phyloP scores from a whole-genome alignment of 1,140 invertebrate genomes.

The Orchestia grillus region DNA sequence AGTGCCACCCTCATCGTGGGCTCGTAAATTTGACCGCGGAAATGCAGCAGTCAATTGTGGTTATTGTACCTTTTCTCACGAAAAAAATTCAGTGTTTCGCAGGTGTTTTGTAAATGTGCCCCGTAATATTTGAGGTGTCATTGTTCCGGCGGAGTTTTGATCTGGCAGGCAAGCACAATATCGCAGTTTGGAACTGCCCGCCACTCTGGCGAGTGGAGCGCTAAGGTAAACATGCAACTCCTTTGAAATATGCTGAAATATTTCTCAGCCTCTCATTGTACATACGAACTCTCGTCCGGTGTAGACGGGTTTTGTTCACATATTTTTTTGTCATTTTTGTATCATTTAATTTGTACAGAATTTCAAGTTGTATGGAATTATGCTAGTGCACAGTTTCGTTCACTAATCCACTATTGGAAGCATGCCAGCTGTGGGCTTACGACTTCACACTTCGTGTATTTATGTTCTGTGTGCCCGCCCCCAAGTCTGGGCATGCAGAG shows the following conservation, averaged over 20 bases:
- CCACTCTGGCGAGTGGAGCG: no score
- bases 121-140: background rate
- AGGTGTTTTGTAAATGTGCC: background rate
- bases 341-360: constrained; percentile 10
- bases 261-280: background rate
- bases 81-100: background rate
- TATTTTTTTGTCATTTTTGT: background rate
- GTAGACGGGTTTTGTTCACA: background rate
- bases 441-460: background rate
- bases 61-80: background rate
- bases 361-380: background rate
- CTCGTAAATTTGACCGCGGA: background rate
- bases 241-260: background rate
- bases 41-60: background rate
- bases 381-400: background rate
- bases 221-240: background rate
- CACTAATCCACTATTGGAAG: background rate
- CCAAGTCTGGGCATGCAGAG: background rate
- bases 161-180: background rate
- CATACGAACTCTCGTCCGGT: background rate
- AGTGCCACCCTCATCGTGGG: background rate
- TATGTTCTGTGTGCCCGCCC: background rate
- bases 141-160: background rate
- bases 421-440: background rate
- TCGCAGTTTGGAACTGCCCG: no score